These are phyloP conservation scores for Drosophila neonasuta DNA, from an alignment of 2,888 invertebrate species.

Conservation along the genomic window DNA sequence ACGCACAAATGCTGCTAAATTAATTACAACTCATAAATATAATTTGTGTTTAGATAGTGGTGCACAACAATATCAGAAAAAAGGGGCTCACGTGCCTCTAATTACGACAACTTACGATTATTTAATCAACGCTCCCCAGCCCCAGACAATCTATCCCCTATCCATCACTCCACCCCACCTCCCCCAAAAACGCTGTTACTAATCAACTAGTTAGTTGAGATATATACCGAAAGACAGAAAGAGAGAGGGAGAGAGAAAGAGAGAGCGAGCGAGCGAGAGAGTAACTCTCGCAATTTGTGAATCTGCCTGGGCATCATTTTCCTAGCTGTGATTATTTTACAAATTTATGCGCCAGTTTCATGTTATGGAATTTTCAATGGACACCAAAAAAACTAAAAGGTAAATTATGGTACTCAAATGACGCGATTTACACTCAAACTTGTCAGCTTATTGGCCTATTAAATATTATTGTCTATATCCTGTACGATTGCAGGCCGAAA, in stretches of 20 bases:
- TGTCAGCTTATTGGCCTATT: not conserved
- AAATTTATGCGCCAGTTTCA: constrained; percentile 79
- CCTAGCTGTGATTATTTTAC: constrained; percentile 71
- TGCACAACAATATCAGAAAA: constrained; percentile 8
- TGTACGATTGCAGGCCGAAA: not conserved
- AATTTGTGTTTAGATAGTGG: constrained; percentile 45
- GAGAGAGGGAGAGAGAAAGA: not conserved
- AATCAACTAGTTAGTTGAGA: not conserved
- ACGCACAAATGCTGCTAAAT: constrained; percentile 33
- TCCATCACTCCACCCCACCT: not conserved
- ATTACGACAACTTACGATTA: constrained; percentile 54
- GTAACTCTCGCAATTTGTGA: constrained; percentile 34
- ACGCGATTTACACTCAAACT: not conserved
- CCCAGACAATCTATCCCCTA: not conserved
- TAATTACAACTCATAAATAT: constrained; percentile 57
- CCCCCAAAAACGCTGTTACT: not conserved
- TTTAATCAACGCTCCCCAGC: constrained; percentile 29
- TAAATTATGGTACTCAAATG: constrained; percentile 36
- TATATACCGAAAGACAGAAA: not conserved
- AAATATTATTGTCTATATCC: constrained; percentile 5
- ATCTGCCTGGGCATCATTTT: constrained; percentile 70
- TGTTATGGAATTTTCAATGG: constrained; percentile 81
- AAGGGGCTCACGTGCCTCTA: constrained; percentile 64
- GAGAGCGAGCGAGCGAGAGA: not conserved
- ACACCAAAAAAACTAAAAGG: constrained; percentile 80